Conservation (phyloP, 2,888 invertebrate species). For the Ophion obscuratus region DNA sequence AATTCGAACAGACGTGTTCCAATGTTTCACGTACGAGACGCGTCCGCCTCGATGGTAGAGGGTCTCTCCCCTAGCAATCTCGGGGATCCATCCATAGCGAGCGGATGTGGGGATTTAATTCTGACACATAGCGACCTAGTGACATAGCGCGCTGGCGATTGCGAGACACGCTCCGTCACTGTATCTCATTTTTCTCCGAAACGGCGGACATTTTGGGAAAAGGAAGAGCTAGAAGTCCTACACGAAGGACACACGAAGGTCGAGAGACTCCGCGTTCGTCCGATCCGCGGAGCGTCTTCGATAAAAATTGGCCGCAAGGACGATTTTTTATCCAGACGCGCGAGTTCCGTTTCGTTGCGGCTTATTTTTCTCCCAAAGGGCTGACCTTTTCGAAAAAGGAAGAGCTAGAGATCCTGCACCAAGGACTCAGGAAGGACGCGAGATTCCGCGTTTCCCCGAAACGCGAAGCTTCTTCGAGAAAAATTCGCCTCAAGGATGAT, state of each 20-base stretch:
- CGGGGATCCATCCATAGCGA: background rate
- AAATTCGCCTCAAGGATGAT: background rate
- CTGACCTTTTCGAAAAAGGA: background rate
- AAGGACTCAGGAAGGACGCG: background rate
- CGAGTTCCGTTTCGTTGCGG: too few relatives aligned
- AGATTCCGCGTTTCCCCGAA: background rate
- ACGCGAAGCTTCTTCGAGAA: background rate
- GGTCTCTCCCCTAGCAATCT: background rate
- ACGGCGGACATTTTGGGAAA: background rate
- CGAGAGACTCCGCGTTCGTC: background rate
- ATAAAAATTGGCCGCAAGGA: background rate
- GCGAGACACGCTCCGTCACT: too few relatives aligned
- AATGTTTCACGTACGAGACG: background rate
- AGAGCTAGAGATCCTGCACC: background rate
- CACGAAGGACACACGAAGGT: background rate
- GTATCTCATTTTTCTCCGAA: background rate
- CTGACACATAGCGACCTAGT: background rate
- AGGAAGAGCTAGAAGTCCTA: background rate
- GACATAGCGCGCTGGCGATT: background rate
- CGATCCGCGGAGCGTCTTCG: background rate
- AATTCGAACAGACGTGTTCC: background rate
- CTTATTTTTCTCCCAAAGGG: background rate
- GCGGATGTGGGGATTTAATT: background rate
- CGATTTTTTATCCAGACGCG: too few relatives aligned
- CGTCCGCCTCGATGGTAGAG: background rate